Conservation (phyloP, 2,797 vertebrate genomes). For the Cynodonichthys magdalenae region DNA sequence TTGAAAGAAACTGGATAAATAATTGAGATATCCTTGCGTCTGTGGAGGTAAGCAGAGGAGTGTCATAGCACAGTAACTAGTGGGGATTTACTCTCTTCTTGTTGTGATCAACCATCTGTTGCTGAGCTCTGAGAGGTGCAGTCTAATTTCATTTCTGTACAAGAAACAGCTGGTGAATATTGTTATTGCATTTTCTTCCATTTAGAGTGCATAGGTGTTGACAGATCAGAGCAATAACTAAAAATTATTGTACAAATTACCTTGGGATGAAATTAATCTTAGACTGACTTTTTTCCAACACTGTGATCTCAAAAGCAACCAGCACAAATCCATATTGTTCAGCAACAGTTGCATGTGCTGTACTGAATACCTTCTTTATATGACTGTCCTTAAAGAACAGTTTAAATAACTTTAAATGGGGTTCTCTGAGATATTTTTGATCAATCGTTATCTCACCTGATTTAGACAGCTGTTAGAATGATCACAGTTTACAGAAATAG, state of each 20-base stretch:
- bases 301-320: slow-evolving; percentile 42
- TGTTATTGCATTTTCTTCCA: slow-evolving; percentile 73
- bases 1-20: slow-evolving; percentile 42
- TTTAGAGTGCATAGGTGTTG: slow-evolving; percentile 79
- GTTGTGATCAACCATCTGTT: slow-evolving; percentile 80
- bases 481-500: no score
- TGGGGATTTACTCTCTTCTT: slow-evolving; percentile 59
- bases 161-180: slow-evolving; percentile 79
- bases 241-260: slow-evolving; percentile 75
- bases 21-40: slow-evolving; percentile 47
- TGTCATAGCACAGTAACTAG: slow-evolving; percentile 62
- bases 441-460: no score
- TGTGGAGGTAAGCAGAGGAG: slow-evolving; percentile 51
- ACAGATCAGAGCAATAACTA: slow-evolving; percentile 73
- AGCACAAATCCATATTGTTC: slow-evolving; percentile 36
- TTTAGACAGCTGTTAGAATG: no score
- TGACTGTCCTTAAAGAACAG: neutral
- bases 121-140: slow-evolving; percentile 68
- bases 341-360: slow-evolving; percentile 5
- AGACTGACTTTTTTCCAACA: slow-evolving; percentile 40
- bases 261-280: slow-evolving; percentile 69
- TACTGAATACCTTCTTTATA: slow-evolving; percentile 9
- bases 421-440: no score
- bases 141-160: slow-evolving; percentile 77
- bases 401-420: no score